Evolutionary conservation across 2,113 vertebrate genomes (phyloP).

Genomic region (Numida meleagris): DNA sequence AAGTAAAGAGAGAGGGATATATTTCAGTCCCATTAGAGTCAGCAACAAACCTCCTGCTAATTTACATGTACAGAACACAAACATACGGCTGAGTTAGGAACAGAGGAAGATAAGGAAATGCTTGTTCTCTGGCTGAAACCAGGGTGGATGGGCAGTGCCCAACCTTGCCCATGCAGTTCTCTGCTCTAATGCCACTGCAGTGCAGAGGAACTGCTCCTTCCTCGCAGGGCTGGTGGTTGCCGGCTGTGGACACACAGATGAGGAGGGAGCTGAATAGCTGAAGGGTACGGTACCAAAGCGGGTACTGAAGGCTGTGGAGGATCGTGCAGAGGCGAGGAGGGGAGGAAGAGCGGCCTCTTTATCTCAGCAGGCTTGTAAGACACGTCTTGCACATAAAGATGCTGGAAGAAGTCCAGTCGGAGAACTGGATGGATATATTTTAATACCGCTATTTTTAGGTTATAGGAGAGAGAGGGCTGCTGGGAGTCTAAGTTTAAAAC

Average conservation of each 20-base stretch:
- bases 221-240: background rate
- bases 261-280: background rate
- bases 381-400: background rate
- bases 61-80: slow-evolving; percentile 5
- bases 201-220: background rate
- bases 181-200: background rate
- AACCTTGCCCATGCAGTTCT: background rate
- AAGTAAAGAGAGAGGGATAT: background rate
- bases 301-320: background rate
- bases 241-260: background rate
- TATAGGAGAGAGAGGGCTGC: background rate
- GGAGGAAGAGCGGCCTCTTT: background rate
- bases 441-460: background rate
- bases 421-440: background rate
- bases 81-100: background rate
- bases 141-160: background rate
- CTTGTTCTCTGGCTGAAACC: background rate
- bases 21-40: background rate
- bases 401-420: background rate
- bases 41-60: background rate
- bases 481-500: background rate
- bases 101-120: background rate
- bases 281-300: background rate
- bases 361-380: background rate
- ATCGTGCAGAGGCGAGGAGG: background rate